These are phyloP conservation scores for Sycophila sp. DNA, from an alignment of 1,140 invertebrate species.

Conservation along the genomic window DNA sequence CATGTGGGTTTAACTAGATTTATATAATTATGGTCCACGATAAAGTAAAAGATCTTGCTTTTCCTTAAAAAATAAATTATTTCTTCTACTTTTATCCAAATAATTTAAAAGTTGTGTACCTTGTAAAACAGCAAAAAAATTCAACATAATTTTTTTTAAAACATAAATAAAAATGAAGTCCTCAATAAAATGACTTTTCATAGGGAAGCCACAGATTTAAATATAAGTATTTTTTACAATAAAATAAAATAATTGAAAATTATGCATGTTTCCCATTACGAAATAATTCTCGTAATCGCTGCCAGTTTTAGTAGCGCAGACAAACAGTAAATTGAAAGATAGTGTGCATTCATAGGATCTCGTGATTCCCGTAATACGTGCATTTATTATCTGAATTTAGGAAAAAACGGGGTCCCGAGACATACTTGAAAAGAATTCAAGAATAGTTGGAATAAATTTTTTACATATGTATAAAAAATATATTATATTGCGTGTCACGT, in stretches of 20 bases:
- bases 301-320: not conserved
- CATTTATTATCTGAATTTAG: slow-evolving; percentile 19
- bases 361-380: not conserved
- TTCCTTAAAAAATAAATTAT: no score
- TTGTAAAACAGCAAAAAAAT: no score
- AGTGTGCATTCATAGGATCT: not conserved
- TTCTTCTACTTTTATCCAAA: no score
- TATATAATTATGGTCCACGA: no score
- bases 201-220: no score
- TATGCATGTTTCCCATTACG: not conserved
- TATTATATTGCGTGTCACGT: slow-evolving; percentile 1
- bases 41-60: no score
- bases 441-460: slow-evolving; percentile 6
- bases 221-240: no score
- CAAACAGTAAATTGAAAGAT: not conserved
- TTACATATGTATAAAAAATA: not conserved
- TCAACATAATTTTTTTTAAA: no score
- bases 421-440: slow-evolving; percentile 6
- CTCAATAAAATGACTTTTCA: no score
- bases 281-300: not conserved
- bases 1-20: no score
- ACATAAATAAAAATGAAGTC: no score
- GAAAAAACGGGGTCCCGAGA: not conserved
- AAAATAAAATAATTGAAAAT: not conserved
- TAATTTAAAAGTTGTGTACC: no score